Percentiles rank a stretch among this genome's conserved stretches.
These are phyloP conservation scores for Coregonus suidteri DNA, from an alignment of 2,797 vertebrate species.

Conservation along the genomic window DNA sequence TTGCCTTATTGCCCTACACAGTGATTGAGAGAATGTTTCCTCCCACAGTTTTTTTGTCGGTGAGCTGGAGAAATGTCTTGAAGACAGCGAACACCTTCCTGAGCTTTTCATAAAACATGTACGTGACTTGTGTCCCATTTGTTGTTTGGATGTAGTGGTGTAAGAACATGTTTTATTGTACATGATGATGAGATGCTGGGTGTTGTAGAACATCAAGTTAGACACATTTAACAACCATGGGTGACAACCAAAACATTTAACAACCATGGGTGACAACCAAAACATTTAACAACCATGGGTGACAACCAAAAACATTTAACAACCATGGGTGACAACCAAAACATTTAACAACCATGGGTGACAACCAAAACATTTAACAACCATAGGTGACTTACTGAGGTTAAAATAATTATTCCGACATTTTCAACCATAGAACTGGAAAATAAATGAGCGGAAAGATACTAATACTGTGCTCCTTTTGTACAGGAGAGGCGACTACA, in stretches of 20 bases:
- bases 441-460: not conserved
- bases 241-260: no score
- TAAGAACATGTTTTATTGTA: not conserved
- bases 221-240: not conserved
- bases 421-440: not conserved
- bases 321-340: no score
- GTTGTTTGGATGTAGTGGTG: not conserved
- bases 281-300: no score
- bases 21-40: slow-evolving; percentile 5
- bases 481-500: slow-evolving; percentile 89
- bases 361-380: no score
- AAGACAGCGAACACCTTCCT: slow-evolving; percentile 88
- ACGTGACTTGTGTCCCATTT: slow-evolving; percentile 54
- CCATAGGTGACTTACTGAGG: not conserved
- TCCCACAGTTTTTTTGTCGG: slow-evolving; percentile 89
- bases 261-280: no score
- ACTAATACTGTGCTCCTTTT: not conserved
- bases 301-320: not conserved
- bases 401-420: not conserved
- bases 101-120: slow-evolving; percentile 97
- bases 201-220: not conserved
- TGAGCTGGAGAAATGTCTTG: slow-evolving; percentile 95
- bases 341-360: no score
- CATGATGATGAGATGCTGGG: not conserved
- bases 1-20: not conserved